Percentiles rank a stretch among this genome's conserved stretches.
Evolutionary conservation across 2,888 invertebrate genomes (phyloP).

Genomic region (Acronicta psi): DNA sequence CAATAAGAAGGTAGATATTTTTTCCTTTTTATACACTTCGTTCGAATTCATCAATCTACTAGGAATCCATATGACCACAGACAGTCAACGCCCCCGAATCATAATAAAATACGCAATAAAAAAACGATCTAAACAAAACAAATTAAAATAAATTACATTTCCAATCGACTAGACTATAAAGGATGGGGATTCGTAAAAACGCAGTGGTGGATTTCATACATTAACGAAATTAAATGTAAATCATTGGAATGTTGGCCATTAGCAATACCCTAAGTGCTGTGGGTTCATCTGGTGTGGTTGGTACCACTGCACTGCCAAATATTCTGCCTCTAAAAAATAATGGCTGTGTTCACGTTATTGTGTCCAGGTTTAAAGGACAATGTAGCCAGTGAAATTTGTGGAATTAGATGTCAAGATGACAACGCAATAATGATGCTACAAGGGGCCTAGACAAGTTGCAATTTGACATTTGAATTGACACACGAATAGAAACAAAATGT

Average conservation of each 20-base stretch:
- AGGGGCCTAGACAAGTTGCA: no score
- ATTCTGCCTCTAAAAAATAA: no score
- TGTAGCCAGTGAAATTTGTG: no score
- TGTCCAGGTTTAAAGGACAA: no score
- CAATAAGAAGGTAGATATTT: constrained; percentile 13
- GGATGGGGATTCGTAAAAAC: constrained; percentile 22
- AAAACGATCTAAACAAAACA: constrained; percentile 16
- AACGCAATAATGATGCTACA: no score
- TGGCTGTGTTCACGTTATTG: no score
- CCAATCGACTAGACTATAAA: constrained; percentile 14
- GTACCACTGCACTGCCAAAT: no score
- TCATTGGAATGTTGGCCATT: constrained; percentile 7
- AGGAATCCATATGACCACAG: constrained; percentile 7
- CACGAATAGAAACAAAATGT: no score
- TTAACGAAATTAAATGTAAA: constrained; percentile 26
- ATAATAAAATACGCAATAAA: constrained; percentile 34
- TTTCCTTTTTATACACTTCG: constrained; percentile 13
- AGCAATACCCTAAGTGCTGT: no score
- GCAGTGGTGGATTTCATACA: constrained; percentile 31
- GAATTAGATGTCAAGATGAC: no score
- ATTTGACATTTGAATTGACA: no score
- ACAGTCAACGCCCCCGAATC: constrained; percentile 10
- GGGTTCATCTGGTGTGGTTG: no score
- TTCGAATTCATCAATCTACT: constrained; percentile 9
- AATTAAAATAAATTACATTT: constrained; percentile 23